Evolutionary conservation across 2,797 vertebrate species (phyloP), one percentile per base, ranked within the genome.

Genomic region (Lepidocolaptes lacrymiger): DNA sequence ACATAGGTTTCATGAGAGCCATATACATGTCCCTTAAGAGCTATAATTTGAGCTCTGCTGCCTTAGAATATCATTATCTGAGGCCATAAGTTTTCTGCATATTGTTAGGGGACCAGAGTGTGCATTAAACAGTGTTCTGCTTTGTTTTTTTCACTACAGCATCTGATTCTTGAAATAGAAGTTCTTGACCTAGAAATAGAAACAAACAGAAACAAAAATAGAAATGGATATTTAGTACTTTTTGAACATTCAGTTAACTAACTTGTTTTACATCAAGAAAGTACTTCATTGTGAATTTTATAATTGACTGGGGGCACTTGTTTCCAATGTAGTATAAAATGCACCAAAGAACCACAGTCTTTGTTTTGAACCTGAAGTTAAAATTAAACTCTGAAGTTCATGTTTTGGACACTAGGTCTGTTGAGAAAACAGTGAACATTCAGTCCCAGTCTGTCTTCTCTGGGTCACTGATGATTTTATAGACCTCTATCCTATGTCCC

Each of bases 1-100:
- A 61, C 28, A 36, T 34, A 8, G 43, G 59, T 86, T 81, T 74
- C 88, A 58, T 66, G 51, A 93, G 46, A 94, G 43, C 36, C 7
- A n/a, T 88, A 68, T 81, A 36, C 30, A 87, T 5, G 16, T 86
- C 83, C 43, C 84, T 58, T 44, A 91, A 92, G 86, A 78, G 43
- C 63, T 79, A 44, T 79, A 91, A 85, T 89, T 94, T 85, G 59
- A 94, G n/a, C n/a, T 73, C 37, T 73, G 46, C 28, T 82, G 58
- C 51, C 58, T 94, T 86, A 81, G 46, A 91, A 75, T 6, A 69
- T 62, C 0, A 1, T 81, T 91, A 55, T 75, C 74, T 74, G 36
- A 78, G 55, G 43, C 80, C 30, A 5, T 93, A 95, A 84, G 27
- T 92, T 92, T 92, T 92, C 55, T 87, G 32, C 49, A 12, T 69